A percentile compares a stretch with the other conserved stretches of the same genome.
phyloP scores from a whole-genome alignment of 2,888 invertebrate genomes.

The Ecliptopera silaceata region DNA sequence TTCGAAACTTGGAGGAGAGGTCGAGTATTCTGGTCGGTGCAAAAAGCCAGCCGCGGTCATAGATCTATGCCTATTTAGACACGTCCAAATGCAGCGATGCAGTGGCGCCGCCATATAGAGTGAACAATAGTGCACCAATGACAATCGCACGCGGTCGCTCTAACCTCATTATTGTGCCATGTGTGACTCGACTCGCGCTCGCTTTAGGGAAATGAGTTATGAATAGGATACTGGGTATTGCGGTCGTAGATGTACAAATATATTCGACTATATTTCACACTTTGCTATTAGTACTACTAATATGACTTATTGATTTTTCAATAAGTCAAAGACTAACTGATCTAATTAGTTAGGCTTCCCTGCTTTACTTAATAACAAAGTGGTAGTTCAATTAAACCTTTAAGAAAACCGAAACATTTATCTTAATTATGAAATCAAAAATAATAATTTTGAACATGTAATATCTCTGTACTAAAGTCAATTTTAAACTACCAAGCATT shows the following conservation, averaged over 20 bases:
- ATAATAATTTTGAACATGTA: no score
- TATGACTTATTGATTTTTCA: no score
- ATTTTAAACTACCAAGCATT: no score
- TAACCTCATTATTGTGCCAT: constrained; percentile 72
- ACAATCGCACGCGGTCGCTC: constrained; percentile 65
- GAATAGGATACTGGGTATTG: constrained; percentile 35
- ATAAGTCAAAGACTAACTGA: no score
- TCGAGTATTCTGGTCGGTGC: constrained; percentile 50
- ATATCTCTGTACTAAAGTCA: no score
- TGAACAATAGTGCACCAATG: constrained; percentile 78
- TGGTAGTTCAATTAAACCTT: no score
- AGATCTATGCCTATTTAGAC: constrained; percentile 81
- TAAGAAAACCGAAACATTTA: no score
- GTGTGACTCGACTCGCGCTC: constrained; percentile 53
- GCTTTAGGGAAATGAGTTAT: constrained; percentile 40
- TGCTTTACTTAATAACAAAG: no score
- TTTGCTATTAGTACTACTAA: constrained; percentile 18
- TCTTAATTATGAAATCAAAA: no score
- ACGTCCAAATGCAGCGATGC: constrained; percentile 65
- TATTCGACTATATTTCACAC: constrained; percentile 11
- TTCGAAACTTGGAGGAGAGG: constrained; percentile 25
- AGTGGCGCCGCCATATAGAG: constrained; percentile 78
- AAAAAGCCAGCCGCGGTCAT: constrained; percentile 75
- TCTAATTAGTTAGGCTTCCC: no score
- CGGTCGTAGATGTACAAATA: constrained; percentile 7